A percentile compares a stretch with the other conserved stretches of the same genome.
Conservation (phyloP, 2,113 vertebrate species). For the Coracopsis vasa region DNA sequence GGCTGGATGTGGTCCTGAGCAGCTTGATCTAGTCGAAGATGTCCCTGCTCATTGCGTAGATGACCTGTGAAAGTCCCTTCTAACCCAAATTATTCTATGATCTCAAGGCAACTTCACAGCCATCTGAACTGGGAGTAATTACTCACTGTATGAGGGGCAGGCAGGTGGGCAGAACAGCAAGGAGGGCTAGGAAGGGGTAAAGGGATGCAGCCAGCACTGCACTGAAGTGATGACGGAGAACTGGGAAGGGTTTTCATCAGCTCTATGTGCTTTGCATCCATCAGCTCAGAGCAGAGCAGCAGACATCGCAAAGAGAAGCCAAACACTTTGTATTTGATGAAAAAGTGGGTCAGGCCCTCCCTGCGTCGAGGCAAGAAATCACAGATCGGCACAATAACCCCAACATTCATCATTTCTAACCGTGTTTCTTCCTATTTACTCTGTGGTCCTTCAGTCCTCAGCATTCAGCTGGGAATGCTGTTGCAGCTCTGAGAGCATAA, state of each 20-base stretch:
- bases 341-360: neutral
- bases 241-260: neutral
- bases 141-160: neutral
- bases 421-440: neutral
- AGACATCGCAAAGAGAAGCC: neutral
- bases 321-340: neutral
- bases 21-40: neutral
- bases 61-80: neutral
- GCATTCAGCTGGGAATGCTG: neutral
- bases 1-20: neutral
- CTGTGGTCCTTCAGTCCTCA: neutral
- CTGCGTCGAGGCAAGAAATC: neutral
- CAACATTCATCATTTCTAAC: neutral
- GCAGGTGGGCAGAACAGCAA: neutral
- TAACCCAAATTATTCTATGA: neutral
- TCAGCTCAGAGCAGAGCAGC: neutral
- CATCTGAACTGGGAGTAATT: accelerated
- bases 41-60: neutral
- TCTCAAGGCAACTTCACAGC: neutral
- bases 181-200: neutral
- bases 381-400: neutral
- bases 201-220: neutral
- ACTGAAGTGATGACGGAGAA: neutral
- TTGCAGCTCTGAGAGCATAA: neutral
- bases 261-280: neutral